Percentiles rank a stretch among this genome's conserved stretches.
Conservation (phyloP, 2,113 vertebrate species). For the Procapra przewalskii region DNA sequence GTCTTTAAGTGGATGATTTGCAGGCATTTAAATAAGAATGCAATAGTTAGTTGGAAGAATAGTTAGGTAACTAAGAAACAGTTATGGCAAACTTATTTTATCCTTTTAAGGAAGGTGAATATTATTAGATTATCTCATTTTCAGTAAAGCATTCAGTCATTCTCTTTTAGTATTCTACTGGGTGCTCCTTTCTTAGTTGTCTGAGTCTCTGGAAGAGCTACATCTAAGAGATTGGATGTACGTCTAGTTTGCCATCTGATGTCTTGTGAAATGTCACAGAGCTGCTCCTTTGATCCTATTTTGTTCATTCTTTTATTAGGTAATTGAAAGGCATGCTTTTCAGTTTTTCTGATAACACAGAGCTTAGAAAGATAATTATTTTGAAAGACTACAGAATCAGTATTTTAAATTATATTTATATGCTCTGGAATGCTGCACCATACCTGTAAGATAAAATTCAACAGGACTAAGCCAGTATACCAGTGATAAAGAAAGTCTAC, state of each 20-base stretch:
- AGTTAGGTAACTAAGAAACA: background rate
- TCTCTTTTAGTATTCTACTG: background rate
- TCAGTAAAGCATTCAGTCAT: background rate
- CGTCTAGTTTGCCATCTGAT: background rate
- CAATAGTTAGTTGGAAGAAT: background rate
- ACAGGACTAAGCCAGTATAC: background rate
- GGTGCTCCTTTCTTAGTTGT: background rate
- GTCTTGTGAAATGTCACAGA: background rate
- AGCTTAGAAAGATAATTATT: background rate
- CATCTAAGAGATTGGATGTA: background rate
- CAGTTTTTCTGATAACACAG: background rate
- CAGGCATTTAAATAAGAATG: background rate
- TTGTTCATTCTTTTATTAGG: background rate
- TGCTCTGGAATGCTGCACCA: background rate
- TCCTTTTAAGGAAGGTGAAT: background rate
- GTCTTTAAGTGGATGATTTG: background rate
- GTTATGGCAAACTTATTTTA: background rate
- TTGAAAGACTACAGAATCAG: background rate
- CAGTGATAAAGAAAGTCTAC: background rate
- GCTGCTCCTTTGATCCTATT: background rate
- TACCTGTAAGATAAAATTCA: background rate
- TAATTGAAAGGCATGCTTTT: background rate
- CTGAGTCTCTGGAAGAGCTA: background rate
- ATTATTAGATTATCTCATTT: background rate
- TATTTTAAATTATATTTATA: background rate